A percentile compares a stretch with the other conserved stretches of the same genome.
These are phyloP conservation scores for Himalopsyche kuldschensis DNA, from an alignment of 2,888 invertebrate genomes.

Conservation along the genomic window DNA sequence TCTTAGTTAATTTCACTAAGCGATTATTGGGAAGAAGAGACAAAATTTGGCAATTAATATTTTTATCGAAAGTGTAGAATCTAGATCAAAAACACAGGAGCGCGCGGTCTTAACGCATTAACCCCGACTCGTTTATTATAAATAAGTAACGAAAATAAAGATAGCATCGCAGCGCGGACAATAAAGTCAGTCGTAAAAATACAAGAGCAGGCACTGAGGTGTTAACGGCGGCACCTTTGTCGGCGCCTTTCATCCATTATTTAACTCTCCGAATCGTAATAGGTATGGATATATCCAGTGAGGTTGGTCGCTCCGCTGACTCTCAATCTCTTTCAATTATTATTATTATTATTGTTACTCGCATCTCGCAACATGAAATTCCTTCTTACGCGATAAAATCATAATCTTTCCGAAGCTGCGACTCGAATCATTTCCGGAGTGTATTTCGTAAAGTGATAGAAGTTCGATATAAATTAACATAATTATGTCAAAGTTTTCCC, in stretches of 20 bases:
- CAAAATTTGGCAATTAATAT: too few relatives aligned
- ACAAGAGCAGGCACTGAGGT: not conserved
- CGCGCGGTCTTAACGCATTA: not conserved
- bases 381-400: not conserved
- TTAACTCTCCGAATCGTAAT: conserved; percentile 1
- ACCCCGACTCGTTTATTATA: not conserved
- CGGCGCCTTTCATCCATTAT: conserved; percentile 28
- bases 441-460: too few relatives aligned
- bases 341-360: not conserved
- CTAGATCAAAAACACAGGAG: not conserved
- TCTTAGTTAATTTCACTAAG: too few relatives aligned
- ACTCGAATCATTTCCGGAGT: too few relatives aligned
- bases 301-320: not conserved
- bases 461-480: too few relatives aligned
- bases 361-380: not conserved
- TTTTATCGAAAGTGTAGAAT: not conserved
- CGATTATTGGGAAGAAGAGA: too few relatives aligned
- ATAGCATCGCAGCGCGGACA: not conserved
- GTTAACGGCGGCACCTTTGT: conserved; percentile 30
- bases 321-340: not conserved
- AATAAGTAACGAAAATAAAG: not conserved
- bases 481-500: too few relatives aligned
- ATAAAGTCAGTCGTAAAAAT: not conserved
- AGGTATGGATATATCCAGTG: not conserved
- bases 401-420: too few relatives aligned